These are phyloP conservation scores for Datnioides undecimradiatus DNA, from an alignment of 2,113 vertebrate genomes.

Conservation along the genomic window DNA sequence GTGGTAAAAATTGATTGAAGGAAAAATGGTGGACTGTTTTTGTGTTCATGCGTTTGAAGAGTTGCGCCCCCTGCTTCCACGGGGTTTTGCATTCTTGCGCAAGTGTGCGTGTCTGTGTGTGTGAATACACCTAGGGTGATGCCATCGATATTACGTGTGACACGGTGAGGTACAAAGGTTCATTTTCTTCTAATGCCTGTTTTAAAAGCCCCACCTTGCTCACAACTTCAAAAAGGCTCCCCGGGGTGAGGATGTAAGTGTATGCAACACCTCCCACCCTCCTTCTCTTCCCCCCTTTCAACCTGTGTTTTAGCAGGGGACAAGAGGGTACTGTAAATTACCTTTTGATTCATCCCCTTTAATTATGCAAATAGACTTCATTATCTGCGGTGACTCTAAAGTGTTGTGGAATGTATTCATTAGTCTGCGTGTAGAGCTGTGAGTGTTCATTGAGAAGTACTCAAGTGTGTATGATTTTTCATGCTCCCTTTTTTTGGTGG, in stretches of 20 bases:
- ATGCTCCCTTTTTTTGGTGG: constrained; percentile 25
- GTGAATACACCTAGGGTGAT: neutral
- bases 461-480: constrained; percentile 56
- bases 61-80: constrained; percentile 22
- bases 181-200: constrained; percentile 62
- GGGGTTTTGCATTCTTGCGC: neutral
- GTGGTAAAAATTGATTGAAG: constrained; percentile 58
- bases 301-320: constrained; percentile 52
- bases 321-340: constrained; percentile 76
- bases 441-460: constrained; percentile 57
- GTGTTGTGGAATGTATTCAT: constrained; percentile 73
- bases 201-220: constrained; percentile 63
- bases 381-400: constrained; percentile 73
- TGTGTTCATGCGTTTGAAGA: constrained; percentile 28
- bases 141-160: constrained; percentile 52
- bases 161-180: constrained; percentile 52
- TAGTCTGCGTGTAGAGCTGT: constrained; percentile 54
- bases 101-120: neutral
- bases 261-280: constrained; percentile 34
- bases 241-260: constrained; percentile 54
- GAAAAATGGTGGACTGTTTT: constrained; percentile 56
- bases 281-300: constrained; percentile 11
- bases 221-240: constrained; percentile 55
- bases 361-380: constrained; percentile 82
- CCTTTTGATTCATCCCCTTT: constrained; percentile 78